phyloP scores from a whole-genome alignment of 2,797 vertebrate species.

The Synanceia verrucosa region DNA sequence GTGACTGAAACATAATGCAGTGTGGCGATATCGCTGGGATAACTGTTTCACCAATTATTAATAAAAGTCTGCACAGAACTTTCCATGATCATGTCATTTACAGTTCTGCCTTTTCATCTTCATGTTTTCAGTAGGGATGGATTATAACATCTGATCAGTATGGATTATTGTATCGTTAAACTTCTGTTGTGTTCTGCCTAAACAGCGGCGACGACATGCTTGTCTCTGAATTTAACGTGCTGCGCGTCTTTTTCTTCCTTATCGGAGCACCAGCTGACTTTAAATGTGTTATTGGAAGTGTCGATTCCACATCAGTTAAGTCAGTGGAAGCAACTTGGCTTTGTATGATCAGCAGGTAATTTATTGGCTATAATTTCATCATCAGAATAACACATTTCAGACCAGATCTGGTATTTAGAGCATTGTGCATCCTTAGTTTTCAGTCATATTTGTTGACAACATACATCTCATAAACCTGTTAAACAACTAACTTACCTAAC shows the following conservation, averaged over 20 bases:
- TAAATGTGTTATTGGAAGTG: background rate
- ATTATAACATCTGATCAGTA: too few relatives aligned
- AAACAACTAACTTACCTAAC: too few relatives aligned
- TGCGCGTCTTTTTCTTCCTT: background rate
- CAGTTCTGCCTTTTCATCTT: background rate
- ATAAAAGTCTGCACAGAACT: background rate
- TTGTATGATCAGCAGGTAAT: background rate
- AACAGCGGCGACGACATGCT: background rate
- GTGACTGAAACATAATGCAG: background rate
- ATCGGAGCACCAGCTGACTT: background rate
- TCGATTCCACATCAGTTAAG: background rate
- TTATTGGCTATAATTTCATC: background rate
- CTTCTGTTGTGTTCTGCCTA: too few relatives aligned
- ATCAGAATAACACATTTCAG: background rate
- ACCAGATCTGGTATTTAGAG: background rate
- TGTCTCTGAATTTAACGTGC: background rate
- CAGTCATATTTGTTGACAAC: background rate
- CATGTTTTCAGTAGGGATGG: background rate
- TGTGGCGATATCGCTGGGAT: background rate
- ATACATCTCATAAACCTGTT: background rate
- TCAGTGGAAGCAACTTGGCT: background rate
- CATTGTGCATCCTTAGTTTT: background rate
- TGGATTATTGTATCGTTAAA: too few relatives aligned
- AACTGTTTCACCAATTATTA: background rate
- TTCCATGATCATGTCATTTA: background rate